Evolutionary conservation across 1,140 invertebrate species (phyloP).

Genomic region (Orussus abietinus): DNA sequence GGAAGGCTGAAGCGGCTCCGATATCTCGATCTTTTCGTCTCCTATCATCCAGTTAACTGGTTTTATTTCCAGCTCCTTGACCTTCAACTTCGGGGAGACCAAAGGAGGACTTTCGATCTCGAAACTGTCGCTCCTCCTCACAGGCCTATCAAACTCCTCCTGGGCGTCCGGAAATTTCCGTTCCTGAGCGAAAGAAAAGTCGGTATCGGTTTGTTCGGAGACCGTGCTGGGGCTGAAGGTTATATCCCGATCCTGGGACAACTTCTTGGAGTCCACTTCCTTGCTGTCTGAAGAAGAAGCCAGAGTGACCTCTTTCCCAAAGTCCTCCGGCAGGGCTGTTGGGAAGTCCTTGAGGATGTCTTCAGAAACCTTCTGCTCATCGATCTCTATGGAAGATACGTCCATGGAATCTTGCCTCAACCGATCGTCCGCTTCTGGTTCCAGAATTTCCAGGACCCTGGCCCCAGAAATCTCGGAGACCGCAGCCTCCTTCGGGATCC

Average conservation of each 20-base stretch:
- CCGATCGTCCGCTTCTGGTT: conserved; percentile 29
- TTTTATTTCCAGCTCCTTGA: conserved; percentile 44
- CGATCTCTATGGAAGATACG: conserved; percentile 41
- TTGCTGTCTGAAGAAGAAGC: too few relatives aligned
- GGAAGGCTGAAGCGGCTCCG: conserved; percentile 41
- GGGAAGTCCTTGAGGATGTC: conserved; percentile 30
- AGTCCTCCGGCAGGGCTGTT: conserved; percentile 14
- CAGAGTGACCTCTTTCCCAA: conserved; percentile 15
- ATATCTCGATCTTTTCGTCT: conserved; percentile 49
- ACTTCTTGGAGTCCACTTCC: conserved; percentile 34
- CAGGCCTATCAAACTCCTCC: conserved; percentile 1
- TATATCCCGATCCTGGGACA: conserved; percentile 32
- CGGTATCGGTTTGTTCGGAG: conserved; percentile 35
- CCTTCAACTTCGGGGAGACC: conserved; percentile 33
- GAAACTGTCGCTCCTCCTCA: conserved; percentile 34
- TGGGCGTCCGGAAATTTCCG: conserved; percentile 4
- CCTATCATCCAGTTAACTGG: conserved; percentile 49
- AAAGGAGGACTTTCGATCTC: conserved; percentile 45
- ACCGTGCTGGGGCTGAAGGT: conserved; percentile 35
- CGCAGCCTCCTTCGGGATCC: conserved; percentile 21
- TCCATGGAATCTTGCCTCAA: conserved; percentile 42
- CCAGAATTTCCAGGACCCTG: conserved; percentile 43
- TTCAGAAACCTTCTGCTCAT: conserved; percentile 28
- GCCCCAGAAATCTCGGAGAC: conserved; percentile 37
- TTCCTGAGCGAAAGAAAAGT: conserved; percentile 36